These are phyloP conservation scores for Tenualosa thibaudeaui DNA, from an alignment of 2,797 vertebrate species.

Conservation along the genomic window DNA sequence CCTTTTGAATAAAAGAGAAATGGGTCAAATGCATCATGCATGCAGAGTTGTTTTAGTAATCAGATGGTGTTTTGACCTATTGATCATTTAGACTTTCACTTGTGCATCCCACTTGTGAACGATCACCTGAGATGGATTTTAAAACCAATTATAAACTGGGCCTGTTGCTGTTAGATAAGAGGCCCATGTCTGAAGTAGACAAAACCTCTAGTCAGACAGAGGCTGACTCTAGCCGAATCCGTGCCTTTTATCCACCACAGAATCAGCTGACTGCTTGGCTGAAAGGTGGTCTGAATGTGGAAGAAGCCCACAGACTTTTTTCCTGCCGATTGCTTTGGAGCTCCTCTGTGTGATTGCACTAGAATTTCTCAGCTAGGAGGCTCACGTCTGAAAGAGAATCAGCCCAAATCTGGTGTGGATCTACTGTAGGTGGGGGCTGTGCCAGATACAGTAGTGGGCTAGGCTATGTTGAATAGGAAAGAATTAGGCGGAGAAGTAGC, in stretches of 20 bases:
- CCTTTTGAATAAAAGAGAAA: too few relatives aligned
- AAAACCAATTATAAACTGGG: too few relatives aligned
- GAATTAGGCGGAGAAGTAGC: neutral
- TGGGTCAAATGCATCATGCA: too few relatives aligned
- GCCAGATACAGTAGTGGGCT: neutral
- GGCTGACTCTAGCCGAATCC: neutral
- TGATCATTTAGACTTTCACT: too few relatives aligned
- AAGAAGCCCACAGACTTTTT: neutral
- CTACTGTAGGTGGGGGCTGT: neutral
- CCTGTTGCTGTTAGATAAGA: too few relatives aligned
- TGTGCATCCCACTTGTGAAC: too few relatives aligned
- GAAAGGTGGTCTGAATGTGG: neutral
- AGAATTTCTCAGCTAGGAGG: neutral
- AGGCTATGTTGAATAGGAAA: neutral
- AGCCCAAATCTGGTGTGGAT: neutral
- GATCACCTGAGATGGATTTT: too few relatives aligned
- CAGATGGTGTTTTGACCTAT: too few relatives aligned
- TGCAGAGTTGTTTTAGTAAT: too few relatives aligned
- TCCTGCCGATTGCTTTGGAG: neutral
- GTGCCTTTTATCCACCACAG: neutral
- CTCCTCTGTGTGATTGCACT: neutral
- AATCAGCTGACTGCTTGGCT: neutral
- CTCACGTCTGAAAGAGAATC: neutral
- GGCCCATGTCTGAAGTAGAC: too few relatives aligned
- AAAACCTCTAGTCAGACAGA: neutral